Evolutionary conservation across 1,140 invertebrate genomes (phyloP).

Genomic region (Bombus affinis): DNA sequence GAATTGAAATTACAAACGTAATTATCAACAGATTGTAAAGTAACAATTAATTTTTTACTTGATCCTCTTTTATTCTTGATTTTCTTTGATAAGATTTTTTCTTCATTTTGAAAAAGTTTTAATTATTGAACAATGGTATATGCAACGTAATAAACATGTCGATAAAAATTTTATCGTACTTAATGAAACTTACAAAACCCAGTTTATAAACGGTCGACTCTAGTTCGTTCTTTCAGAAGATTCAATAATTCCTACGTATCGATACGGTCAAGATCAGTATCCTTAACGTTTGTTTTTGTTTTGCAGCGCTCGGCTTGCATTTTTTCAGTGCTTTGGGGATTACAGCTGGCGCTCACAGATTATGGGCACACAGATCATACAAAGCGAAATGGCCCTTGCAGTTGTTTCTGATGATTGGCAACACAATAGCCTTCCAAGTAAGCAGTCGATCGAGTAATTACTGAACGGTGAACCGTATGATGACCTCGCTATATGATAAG

Average conservation of each 20-base stretch:
- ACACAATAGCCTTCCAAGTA: constrained; percentile 95
- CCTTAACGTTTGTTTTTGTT: constrained; percentile 54
- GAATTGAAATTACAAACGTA: background rate
- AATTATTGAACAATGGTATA: too few relatives aligned
- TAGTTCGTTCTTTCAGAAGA: too few relatives aligned
- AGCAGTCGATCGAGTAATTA: constrained; percentile 34
- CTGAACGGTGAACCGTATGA: too few relatives aligned
- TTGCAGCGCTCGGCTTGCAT: constrained; percentile 88
- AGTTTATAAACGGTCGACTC: too few relatives aligned
- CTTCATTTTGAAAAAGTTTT: too few relatives aligned
- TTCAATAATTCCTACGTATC: too few relatives aligned
- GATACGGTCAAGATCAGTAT: background rate
- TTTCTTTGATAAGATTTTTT: too few relatives aligned
- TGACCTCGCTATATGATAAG: background rate
- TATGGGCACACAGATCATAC: constrained; percentile 97
- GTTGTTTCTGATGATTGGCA: constrained; percentile 89
- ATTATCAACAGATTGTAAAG: background rate
- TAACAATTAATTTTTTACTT: background rate
- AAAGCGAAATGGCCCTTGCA: constrained; percentile 95
- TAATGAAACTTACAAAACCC: too few relatives aligned
- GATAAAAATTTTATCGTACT: too few relatives aligned
- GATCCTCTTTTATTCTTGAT: too few relatives aligned
- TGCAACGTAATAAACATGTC: too few relatives aligned
- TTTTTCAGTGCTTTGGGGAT: constrained; percentile 90
- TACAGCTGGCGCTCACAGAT: constrained; percentile 96